Percentiles rank a stretch among this genome's conserved stretches.
Evolutionary conservation across 2,888 invertebrate species (phyloP).

Genomic region (Anagyrus pseudococci): DNA sequence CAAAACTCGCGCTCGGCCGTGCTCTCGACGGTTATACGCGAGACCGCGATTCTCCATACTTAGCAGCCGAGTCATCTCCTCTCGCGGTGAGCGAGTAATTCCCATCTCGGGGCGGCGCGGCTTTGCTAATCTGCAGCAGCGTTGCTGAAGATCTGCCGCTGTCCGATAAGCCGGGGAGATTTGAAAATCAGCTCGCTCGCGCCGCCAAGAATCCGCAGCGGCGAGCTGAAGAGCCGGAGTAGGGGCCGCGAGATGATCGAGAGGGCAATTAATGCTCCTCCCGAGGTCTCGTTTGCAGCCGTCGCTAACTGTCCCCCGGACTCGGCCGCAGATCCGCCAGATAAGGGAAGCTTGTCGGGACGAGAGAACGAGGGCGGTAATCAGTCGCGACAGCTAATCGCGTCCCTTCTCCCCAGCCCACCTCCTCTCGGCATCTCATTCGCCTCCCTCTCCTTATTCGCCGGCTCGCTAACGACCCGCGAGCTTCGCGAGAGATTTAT

Average conservation of each 20-base stretch:
- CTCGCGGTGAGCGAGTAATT: too few species aligned
- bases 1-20: too few species aligned
- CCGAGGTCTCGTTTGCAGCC: conserved; percentile 17
- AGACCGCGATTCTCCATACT: too few species aligned
- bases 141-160: too few species aligned
- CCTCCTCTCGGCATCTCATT: not conserved
- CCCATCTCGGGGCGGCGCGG: too few species aligned
- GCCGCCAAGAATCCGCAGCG: too few species aligned
- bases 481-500: conserved; percentile 27
- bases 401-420: not conserved
- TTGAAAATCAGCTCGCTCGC: conserved; percentile 10
- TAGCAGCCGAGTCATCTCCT: too few species aligned
- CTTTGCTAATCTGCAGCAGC: conserved; percentile 2
- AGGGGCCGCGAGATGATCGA: conserved; percentile 20
- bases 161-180: not conserved
- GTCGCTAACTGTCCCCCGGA: not conserved
- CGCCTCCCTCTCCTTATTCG: not conserved
- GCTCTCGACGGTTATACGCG: too few species aligned
- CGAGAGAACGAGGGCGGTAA: conserved; percentile 6
- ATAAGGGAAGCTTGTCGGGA: conserved; percentile 7
- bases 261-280: conserved; percentile 23
- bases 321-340: conserved; percentile 6
- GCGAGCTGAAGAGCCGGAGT: conserved; percentile 1
- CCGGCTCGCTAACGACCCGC: not conserved
- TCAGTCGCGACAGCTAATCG: conserved; percentile 20